A percentile compares a stretch with the other conserved stretches of the same genome.
Evolutionary conservation across 2,888 invertebrate genomes (phyloP).

Genomic region (Ophioninae sp.): DNA sequence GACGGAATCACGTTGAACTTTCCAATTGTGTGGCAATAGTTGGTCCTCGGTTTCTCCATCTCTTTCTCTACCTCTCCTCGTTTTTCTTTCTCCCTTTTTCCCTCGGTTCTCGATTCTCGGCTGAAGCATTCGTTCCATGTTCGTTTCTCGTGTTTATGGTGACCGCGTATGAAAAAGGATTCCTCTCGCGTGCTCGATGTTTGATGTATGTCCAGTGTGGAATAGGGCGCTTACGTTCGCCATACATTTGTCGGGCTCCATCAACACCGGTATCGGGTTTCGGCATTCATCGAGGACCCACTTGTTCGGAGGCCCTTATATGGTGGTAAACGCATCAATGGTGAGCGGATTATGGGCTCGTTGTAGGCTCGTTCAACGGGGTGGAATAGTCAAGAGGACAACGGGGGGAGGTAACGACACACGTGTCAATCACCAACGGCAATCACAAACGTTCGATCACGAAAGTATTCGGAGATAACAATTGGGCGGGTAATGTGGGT

Average conservation of each 20-base stretch:
- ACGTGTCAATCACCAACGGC: not conserved
- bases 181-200: conserved; percentile 10
- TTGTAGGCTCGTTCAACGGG: not conserved
- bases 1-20: conserved; percentile 49
- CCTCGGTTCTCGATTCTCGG: not conserved
- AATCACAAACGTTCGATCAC: not conserved
- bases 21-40: conserved; percentile 54
- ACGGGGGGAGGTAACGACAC: not conserved
- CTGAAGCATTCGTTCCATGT: not conserved
- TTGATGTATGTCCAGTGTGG: not conserved
- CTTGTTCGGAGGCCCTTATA: not conserved
- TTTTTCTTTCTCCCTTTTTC: conserved; percentile 5
- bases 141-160: not conserved
- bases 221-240: not conserved
- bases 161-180: conserved; percentile 28
- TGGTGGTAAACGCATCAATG: not conserved
- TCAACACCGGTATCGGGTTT: not conserved
- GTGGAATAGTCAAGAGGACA: not conserved
- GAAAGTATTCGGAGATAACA: not conserved
- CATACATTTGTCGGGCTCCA: not conserved
- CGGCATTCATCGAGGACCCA: not conserved
- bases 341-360: not conserved
- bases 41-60: conserved; percentile 23
- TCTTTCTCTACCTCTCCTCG: conserved; percentile 1
- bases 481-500: not conserved